Percentiles rank a stretch among this genome's conserved stretches.
These are phyloP conservation scores for Megaleporinus macrocephalus DNA, from an alignment of 2,113 vertebrate species.

Conservation along the genomic window DNA sequence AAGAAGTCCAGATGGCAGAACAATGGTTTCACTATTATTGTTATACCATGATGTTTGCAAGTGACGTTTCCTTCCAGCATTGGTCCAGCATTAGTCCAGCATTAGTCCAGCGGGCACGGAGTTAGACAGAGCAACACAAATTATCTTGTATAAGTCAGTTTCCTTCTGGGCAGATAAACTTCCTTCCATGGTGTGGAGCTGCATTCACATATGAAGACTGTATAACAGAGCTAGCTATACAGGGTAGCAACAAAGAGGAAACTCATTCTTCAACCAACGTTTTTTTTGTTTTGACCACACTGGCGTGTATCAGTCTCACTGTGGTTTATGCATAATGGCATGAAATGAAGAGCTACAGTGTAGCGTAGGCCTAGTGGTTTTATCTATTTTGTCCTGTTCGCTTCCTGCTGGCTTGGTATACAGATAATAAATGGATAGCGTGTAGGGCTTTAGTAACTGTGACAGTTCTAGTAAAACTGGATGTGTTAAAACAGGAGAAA, in stretches of 20 bases:
- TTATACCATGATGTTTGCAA: not conserved
- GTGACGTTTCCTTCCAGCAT: not conserved
- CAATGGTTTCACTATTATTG: not conserved
- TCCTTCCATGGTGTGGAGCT: constrained; percentile 10
- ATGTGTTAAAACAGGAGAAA: too few species aligned
- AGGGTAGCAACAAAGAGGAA: constrained; percentile 6
- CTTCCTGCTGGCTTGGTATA: too few species aligned
- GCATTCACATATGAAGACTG: not conserved
- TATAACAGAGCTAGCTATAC: constrained; percentile 13
- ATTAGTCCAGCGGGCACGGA: not conserved
- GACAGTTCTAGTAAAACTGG: too few species aligned
- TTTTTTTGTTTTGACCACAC: not conserved
- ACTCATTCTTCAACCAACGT: constrained; percentile 16
- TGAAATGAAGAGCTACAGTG: not conserved
- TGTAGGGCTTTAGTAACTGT: too few species aligned
- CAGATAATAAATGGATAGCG: too few species aligned
- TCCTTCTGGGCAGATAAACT: constrained; percentile 5
- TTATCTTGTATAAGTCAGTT: constrained; percentile 17
- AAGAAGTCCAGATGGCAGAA: not conserved
- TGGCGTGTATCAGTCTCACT: not conserved
- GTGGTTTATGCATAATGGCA: not conserved
- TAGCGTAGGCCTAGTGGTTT: not conserved
- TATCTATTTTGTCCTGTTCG: not conserved
- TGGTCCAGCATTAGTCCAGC: not conserved
- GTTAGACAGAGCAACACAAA: not conserved